Percentiles rank a stretch among this genome's conserved stretches.
phyloP scores from a whole-genome alignment of 2,888 invertebrate species.

The Pharmacophagus antenor region DNA sequence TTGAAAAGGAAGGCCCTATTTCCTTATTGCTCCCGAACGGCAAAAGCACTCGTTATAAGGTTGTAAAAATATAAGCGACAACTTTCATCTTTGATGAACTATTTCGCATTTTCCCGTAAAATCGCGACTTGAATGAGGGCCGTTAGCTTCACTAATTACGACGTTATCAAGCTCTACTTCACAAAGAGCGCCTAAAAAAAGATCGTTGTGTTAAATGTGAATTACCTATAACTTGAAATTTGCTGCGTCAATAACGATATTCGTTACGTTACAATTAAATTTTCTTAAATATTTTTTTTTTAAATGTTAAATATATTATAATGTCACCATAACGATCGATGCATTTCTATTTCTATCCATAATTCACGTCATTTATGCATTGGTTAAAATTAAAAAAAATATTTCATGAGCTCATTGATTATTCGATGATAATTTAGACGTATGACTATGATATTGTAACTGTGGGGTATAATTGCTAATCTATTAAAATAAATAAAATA shows the following conservation, averaged over 20 bases:
- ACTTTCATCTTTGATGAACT: neutral
- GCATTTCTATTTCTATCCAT: neutral
- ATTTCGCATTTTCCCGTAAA: neutral
- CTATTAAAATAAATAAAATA: neutral
- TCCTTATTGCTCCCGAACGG: slow-evolving; percentile 9
- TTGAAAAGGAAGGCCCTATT: slow-evolving; percentile 14
- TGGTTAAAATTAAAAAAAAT: too few species aligned
- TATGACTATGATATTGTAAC: neutral
- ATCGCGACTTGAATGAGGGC: slow-evolving; percentile 14
- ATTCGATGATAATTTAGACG: neutral
- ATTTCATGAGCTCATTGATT: neutral
- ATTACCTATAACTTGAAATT: neutral
- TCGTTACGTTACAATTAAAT: neutral
- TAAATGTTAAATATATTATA: neutral
- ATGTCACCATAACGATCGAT: neutral
- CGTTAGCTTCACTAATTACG: slow-evolving; percentile 13
- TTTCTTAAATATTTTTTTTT: neutral
- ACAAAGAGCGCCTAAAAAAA: slow-evolving; percentile 2
- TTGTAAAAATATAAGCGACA: slow-evolving; percentile 2
- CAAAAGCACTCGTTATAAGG: slow-evolving; percentile 11
- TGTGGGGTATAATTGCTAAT: neutral
- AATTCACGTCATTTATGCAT: too few species aligned
- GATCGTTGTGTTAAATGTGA: neutral
- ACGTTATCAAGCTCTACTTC: slow-evolving; percentile 19
- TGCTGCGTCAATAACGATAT: neutral